Evolutionary conservation across 2,797 vertebrate genomes (phyloP).

Genomic region (Enteromius trimaculatus): DNA sequence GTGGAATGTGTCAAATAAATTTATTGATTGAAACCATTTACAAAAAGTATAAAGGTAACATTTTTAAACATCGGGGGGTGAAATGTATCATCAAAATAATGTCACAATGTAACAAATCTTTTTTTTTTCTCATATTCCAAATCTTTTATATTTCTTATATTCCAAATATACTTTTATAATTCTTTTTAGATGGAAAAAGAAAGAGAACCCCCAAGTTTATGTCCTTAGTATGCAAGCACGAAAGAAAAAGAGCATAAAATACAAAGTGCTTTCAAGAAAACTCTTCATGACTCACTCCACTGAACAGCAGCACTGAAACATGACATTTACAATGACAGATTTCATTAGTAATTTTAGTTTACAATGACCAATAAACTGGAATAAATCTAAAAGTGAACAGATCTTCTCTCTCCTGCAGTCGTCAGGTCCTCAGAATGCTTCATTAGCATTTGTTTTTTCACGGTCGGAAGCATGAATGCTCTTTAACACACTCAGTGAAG

Average conservation of each 20-base stretch:
- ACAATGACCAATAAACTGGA: background rate
- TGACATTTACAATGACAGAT: background rate
- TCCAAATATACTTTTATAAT: background rate
- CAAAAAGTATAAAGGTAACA: background rate
- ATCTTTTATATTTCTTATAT: no score
- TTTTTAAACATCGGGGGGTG: background rate
- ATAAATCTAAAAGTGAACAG: background rate
- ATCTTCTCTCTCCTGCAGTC: background rate
- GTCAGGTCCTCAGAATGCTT: background rate
- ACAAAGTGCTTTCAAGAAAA: background rate
- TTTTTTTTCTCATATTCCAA: no score
- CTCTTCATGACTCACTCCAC: background rate
- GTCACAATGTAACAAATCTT: background rate
- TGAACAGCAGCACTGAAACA: background rate
- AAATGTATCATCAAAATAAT: background rate
- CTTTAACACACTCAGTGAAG: conserved; percentile 25
- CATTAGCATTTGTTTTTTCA: conserved; percentile 31
- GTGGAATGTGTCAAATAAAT: background rate
- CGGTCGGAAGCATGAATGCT: background rate
- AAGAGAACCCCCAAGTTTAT: background rate
- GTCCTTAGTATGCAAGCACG: background rate
- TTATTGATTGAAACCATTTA: background rate
- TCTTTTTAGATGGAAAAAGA: background rate
- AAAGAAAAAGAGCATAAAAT: background rate
- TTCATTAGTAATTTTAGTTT: background rate